Evolutionary conservation across 2,113 vertebrate genomes (phyloP), one percentile per base, ranked within the genome.

Genomic region (Neopipo cinnamomea): DNA sequence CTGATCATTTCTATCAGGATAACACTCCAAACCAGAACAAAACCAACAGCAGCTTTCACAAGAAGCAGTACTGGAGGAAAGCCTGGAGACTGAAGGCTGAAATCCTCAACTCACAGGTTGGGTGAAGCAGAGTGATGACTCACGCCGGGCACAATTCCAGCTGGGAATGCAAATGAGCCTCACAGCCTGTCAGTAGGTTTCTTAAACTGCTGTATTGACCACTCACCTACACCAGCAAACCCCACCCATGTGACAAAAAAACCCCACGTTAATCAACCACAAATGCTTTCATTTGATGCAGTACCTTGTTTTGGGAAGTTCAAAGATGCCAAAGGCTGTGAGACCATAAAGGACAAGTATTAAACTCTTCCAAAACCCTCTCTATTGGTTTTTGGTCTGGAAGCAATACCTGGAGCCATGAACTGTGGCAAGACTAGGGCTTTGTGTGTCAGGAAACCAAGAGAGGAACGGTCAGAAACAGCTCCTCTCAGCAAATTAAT

Each of bases 131-230:
- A 39, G n/a, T 2, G 31, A 15, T 4, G 25, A 24, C 23, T 79
- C 41, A 9, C n/a, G 14, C 20, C 24, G 52, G 35, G 46, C 68
- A n/a, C 67, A 41, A 18, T 6, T 56, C 91, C 75, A 83, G 87
- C 77, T 56, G 42, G 2, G 47, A 71, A 22, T 11, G 42, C 63
- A 37, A 79, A 41, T 5, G 4, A 6, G 9, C 2, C 0, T 0
- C 37, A 30, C n/a, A 65, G 22, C 8, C 41, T 33, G 13, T 6
- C 15, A 61, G 33, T 0, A 12, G 42, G 14, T 52, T 85, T 47
- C 67, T 67, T n/a, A 12, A 72, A 82, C 24, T 19, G 27, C 78
- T 89, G 1, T 2, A 49, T 1, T 24, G 49, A 65, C 14, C 35
- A 13, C 37, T 75, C 28, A 8, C 7, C 2, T 21, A 37, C 12